Evolutionary conservation across 1,140 invertebrate species (phyloP), one percentile per base, ranked within the genome.

Genomic region (Drosophila pruinosa): DNA sequence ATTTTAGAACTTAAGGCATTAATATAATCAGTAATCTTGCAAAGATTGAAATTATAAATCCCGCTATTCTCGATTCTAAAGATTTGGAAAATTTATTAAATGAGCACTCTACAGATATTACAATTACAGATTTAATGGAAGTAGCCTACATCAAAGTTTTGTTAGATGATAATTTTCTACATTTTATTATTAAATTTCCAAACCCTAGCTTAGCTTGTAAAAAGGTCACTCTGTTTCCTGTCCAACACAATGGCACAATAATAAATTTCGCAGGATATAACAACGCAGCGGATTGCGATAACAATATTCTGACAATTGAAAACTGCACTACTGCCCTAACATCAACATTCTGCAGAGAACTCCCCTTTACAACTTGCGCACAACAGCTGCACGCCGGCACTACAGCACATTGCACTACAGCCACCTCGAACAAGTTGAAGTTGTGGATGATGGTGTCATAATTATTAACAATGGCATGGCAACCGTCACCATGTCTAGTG

Each of bases 111-210:
- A 48, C 28, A 22, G 22, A 12, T 22, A 47, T 59, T 15, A 59
- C 57, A 7, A 36, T 47, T 14, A 36, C 41, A 3, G 41, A 22
- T 47, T 47, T 48, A 38, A 59, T 59, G 19, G 31, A 47, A 36
- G 19, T 59, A 48, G 28, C 54, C 1, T 69, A 85, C 31, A 26
- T 62, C n/a, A 65, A 77, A 6, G 71, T 56, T 24, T 14, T 73
- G 0, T 41, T 74, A 74, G 64, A 74, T 57, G 14, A 57, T 62
- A 47, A 69, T 62, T 63, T 69, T 45, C 26, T 69, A 63, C 43
- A 74, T 63, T 74, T 74, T 56, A 56, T 74, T 47, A 74, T 64
- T 41, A 64, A 69, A 63, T 69, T 28, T 43, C 57, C 56, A 19
- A 56, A 39, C 8, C 57, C 34, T 54, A 59, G 26, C 10, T 53